Evolutionary conservation across 2,113 vertebrate genomes (phyloP), one percentile per base, ranked within the genome.

Genomic region (Sylvietta virens): DNA sequence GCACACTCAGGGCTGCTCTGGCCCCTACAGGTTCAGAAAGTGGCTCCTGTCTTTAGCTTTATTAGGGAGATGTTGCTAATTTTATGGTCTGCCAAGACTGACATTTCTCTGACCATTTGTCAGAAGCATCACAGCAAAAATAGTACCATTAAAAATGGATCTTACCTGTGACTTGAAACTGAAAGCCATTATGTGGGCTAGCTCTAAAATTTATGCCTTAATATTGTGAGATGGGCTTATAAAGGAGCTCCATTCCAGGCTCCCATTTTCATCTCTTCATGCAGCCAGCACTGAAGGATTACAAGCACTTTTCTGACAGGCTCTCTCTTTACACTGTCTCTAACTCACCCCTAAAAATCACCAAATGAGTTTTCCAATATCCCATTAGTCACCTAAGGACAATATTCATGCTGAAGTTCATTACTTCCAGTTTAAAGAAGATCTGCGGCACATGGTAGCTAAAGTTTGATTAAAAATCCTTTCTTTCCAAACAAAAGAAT

Each of bases 111-210:
- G 95, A 76, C 87, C 95, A 94, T 92, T 94, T 94, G 58, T 95
- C 92, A 94, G 67, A 94, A 78, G 42, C 2, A 10, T 48, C 78
- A 79, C 39, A 62, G 92, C 84, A 94, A 95, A 97, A 96, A 95
- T 93, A 94, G 92, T 73, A 56, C 50, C 62, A 57, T 90, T 92
- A 95, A 96, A 96, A 94, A 91, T 87, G 71, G 67, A 88, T 92
- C 81, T 56, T 45, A 81, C 56, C 42, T 50, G 74, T 94, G 81
- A 82, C 78, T 92, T 22, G 20, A 80, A 77, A 69, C 83, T 69
- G 54, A 67, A 86, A 88, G 42, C 61, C 70, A 61, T 92, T 95
- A 61, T 33, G 74, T 83, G 77, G 81, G 65, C 83, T 95, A 90
- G 48, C 45, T 94, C 84, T 90, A 76, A 86, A 94, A 79, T 91